Evolutionary conservation across 1,140 invertebrate genomes (phyloP).

Genomic region (Nephotettix cincticeps): DNA sequence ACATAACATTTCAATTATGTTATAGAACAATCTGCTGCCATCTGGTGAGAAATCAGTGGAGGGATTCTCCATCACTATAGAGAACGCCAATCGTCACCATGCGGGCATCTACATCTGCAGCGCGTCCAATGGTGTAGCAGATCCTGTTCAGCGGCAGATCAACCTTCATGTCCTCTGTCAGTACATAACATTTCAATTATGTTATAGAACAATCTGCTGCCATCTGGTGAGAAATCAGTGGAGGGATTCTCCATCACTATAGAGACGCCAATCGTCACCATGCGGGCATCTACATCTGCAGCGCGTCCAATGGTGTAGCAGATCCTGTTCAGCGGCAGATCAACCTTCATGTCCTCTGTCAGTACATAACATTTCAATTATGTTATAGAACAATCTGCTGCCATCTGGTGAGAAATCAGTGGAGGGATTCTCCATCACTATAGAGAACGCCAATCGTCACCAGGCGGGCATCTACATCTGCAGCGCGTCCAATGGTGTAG

Average conservation of each 20-base stretch:
- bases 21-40: constrained; percentile 58
- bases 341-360: too few species aligned
- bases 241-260: too few species aligned
- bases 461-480: constrained; percentile 63
- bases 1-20: too few species aligned
- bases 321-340: too few species aligned
- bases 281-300: too few species aligned
- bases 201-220: too few species aligned
- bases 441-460: constrained; percentile 50
- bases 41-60: constrained; percentile 52
- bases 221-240: too few species aligned
- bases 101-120: constrained; percentile 62
- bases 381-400: constrained; percentile 55
- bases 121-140: constrained; percentile 62
- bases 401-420: constrained; percentile 55
- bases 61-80: constrained; percentile 40
- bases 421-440: constrained; percentile 37
- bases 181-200: too few species aligned
- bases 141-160: constrained; percentile 56
- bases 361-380: neutral
- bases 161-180: constrained; percentile 61
- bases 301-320: too few species aligned
- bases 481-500: constrained; percentile 62
- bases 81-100: constrained; percentile 52
- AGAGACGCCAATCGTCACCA: too few species aligned